These are phyloP conservation scores for Pseudochirops cupreus DNA, from an alignment of 2,797 vertebrate species.

Conservation along the genomic window DNA sequence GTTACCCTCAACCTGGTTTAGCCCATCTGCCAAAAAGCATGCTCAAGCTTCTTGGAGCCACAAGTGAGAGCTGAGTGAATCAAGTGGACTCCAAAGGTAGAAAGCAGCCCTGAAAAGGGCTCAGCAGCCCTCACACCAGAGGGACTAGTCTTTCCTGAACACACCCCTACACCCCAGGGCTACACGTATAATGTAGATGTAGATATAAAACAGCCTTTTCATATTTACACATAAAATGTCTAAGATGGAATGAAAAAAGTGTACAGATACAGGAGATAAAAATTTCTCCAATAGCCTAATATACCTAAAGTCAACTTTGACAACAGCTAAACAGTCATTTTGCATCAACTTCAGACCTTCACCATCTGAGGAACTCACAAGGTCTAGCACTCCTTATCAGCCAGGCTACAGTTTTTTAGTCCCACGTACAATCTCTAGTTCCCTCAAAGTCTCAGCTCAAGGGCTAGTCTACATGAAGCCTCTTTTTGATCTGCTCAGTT, in stretches of 20 bases:
- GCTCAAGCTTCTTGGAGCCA: background rate
- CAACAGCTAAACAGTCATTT: background rate
- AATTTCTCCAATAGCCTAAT: background rate
- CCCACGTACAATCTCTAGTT: no score
- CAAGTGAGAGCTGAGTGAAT: background rate
- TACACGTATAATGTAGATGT: background rate
- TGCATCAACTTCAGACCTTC: background rate
- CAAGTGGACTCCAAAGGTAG: background rate
- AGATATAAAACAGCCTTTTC: no score
- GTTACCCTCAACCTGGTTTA: background rate
- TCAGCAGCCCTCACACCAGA: background rate
- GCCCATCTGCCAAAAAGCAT: no score
- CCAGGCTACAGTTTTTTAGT: background rate
- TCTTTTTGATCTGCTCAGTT: background rate
- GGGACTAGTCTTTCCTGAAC: background rate
- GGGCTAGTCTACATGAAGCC: background rate
- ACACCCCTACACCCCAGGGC: background rate
- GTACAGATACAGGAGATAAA: background rate
- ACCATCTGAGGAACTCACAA: background rate
- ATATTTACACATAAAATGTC: background rate
- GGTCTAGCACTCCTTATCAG: background rate
- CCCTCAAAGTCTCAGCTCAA: background rate
- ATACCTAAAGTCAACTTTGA: background rate
- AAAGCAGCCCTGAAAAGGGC: background rate
- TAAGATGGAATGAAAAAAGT: background rate